Base-by-base conservation (phyloP, 2,797 vertebrate species). In the Telmatherina bonti region DNA sequence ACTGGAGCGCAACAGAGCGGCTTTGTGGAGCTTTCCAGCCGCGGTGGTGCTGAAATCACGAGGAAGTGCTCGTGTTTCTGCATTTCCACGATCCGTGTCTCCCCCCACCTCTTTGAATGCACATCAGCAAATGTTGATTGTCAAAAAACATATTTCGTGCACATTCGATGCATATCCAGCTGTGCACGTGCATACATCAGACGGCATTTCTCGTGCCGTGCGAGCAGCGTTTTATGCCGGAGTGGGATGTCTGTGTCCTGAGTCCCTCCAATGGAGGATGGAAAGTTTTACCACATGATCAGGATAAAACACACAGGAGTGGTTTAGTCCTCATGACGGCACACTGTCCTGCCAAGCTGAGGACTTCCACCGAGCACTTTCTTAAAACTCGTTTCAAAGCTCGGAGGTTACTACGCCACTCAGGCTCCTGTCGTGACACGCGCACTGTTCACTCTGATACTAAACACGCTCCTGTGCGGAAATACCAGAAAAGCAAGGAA, bases 211-310 rank as follows among this genome's bases (percentile, higher is more conserved):
- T 15, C 36, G 66, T 52, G 5, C 57, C 2, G 41, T 20, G 12
- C 18, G 47, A 65, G 41, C 36, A 26, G 41, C 58, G n/a, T 51
- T 49, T 12, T 22, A 51, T 45, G 61, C 67, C 67, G 60, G 68
- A 79, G 67, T 78, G 77, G 85, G 79, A 82, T 74, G 82, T 38
- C 63, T 79, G 69, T 55, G 62, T 65, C 61, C 69, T 64, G 0
- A 18, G 72, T 74, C 63, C 78, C 81, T 85, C 79, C 75, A 77
- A 79, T 80, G 81, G 81, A 82, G 55, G 35, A 75, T 62, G 81
- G 63, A 91, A 93, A 93, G 90, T 93, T 93, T 93, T 56, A 82
- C 83, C 82, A 88, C 89, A 86, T 89, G 88, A 91, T 84, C 74
- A 69, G 68, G 67, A 76, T n/a, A 65, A 60, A 69, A 72, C 10